Evolutionary conservation across 30 jellyfish, hydroid and myxozoan genomes (phyloP), one percentile per base, ranked within the genome.

Genomic region (Cassiopea xamachana): DNA sequence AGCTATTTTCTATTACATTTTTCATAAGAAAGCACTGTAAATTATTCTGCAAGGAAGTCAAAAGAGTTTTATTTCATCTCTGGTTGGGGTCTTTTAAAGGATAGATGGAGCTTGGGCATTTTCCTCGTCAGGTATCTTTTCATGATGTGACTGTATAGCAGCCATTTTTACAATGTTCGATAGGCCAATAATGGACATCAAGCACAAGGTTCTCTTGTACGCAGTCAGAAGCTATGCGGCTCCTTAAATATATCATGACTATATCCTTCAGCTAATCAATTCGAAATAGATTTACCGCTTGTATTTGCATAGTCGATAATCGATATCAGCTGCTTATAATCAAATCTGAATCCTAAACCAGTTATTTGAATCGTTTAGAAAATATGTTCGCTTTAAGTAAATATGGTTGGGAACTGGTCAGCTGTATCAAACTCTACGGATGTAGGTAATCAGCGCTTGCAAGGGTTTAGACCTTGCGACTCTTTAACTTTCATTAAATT

Each of bases 381-480:
- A 87, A 76, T 59, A 46, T 48, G 79, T 59, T 68, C 89, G 89
- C 89, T 67, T 77, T 87, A 77, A 76, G 94, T 87, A 87, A 87
- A 87, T 48, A 73, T 67, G 60, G 77, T 87, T 87, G 94, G 84
- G 94, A 87, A 87, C 46, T 62, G 39, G 94, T 87, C 94, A 87
- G 94, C 94, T 87, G 94, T 76, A 87, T 87, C 94, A 83, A 77
- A 49, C 73, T 62, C 47, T 85, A 46, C 94, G 94, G 94, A 87
- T 87, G 94, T 78, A 19, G 68, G 89, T 58, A 82, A 87, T 87
- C 94, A 87, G 68, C 59, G 45, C 27, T 87, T 87, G 69, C 94
- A 87, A 87, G 94, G 89, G 89, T 87, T 87, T 87, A 44, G 83
- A 55, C 89, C 80, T 78, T 75, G 94, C 94, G 94, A 87, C 74